These are phyloP conservation scores for Anableps anableps DNA, from an alignment of 2,797 vertebrate genomes.

Conservation along the genomic window DNA sequence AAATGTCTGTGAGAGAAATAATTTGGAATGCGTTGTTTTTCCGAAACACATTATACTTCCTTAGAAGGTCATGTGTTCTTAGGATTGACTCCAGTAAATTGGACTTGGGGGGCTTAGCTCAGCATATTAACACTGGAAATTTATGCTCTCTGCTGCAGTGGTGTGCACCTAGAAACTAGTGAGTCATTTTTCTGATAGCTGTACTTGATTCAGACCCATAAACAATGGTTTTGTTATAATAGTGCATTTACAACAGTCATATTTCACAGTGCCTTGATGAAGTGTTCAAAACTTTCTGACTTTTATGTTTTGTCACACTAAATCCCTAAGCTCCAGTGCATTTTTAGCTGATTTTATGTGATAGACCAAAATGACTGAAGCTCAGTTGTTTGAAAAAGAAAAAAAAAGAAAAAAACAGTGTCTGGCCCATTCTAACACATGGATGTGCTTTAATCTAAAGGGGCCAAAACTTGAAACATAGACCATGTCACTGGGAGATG, in stretches of 20 bases:
- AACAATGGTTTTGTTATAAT: conserved; percentile 28
- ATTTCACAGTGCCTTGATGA: background rate
- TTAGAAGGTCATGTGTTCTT: conserved; percentile 33
- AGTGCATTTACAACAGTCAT: conserved; percentile 16
- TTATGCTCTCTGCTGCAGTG: conserved; percentile 34
- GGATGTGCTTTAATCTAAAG: background rate
- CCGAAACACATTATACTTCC: conserved; percentile 36
- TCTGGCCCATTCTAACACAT: background rate
- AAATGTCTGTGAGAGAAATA: conserved; percentile 29
- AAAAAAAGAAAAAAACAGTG: background rate
- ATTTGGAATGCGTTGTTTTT: conserved; percentile 40
- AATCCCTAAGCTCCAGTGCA: background rate
- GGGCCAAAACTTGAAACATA: background rate
- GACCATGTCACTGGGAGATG: background rate
- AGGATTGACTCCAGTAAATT: conserved; percentile 49
- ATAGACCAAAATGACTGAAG: background rate
- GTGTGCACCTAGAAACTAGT: conserved; percentile 31
- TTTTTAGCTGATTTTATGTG: background rate
- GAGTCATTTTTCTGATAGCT: conserved; percentile 46
- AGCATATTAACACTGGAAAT: conserved; percentile 53
- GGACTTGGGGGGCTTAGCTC: conserved; percentile 46
- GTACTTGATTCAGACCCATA: conserved; percentile 40
- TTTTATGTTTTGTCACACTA: background rate
- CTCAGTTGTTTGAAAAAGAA: background rate
- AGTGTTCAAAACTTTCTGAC: background rate